Evolutionary conservation across 2,888 invertebrate species (phyloP), one percentile per base, ranked within the genome.

Genomic region (Synergus laeviventris): DNA sequence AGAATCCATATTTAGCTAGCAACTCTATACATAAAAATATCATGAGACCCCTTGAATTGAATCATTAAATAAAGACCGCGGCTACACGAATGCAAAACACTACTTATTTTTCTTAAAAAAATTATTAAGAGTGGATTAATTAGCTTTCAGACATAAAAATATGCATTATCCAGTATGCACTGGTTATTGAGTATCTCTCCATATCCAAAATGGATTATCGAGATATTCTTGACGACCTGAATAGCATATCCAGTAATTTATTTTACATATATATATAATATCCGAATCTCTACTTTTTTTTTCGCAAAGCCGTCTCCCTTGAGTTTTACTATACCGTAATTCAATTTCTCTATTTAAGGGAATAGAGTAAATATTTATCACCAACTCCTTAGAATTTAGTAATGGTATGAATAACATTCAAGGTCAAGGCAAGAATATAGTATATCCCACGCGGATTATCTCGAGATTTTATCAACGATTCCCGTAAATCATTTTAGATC

Each of bases 391-490:
- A 36, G 42, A 61, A 61, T 14, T 36, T 61, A 36, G 38, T 62
- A 62, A 62, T 62, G 18, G 38, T 62, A 62, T 38, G n/a, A 62
- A 61, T 36, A 61, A 38, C 38, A 62, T n/a, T 62, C 7, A 62
- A 62, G 62, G 62, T 62, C 62, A 62, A 31, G 45, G 24, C 16
- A 16, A 66, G 45, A 66, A 66, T 31, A 45, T 66, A 66, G 49
- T 31, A 45, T 66, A 24, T 49, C 66, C 66, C 66, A 66, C 66
- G 66, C 66, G 45, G 24, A 49, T 45, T 66, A 45, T 66, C 66
- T 66, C 45, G 66, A 66, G 66, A 66, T 45, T 66, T 66, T 49
- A 31, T 24, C 45, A 45, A 66, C 31, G 38, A 62, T 62, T 31
- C 45, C n/a, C 66, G n/a, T 66, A 49, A 66, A 49, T 66, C 66